Conservation (phyloP, 2,113 vertebrate species). For the Setophaga petechia region DNA sequence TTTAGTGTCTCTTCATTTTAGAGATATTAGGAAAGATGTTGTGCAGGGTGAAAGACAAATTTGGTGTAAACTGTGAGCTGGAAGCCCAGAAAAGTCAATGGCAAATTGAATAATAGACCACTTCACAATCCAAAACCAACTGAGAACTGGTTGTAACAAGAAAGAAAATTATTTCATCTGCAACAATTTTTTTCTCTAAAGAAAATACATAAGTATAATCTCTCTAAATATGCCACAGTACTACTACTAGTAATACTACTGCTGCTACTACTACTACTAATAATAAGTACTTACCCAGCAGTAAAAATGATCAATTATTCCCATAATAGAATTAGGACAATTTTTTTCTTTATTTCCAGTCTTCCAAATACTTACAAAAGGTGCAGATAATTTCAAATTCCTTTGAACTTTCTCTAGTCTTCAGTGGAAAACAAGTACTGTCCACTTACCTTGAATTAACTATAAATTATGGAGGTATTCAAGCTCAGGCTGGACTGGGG, state of each 20-base stretch:
- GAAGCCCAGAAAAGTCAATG: neutral
- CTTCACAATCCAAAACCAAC: neutral
- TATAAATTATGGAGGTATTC: neutral
- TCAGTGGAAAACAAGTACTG: constrained; percentile 1
- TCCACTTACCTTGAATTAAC: neutral
- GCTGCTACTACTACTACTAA: neutral
- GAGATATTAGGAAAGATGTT: neutral
- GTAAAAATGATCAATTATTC: constrained; percentile 1
- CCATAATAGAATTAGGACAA: neutral
- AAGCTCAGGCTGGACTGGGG: neutral
- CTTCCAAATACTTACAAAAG: neutral
- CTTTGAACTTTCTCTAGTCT: constrained; percentile 12
- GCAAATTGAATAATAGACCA: neutral
- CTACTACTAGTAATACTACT: neutral
- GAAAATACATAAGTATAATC: neutral
- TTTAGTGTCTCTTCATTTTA: neutral
- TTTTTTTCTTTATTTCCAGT: neutral
- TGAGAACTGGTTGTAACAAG: neutral
- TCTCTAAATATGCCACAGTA: neutral
- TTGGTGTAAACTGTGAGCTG: neutral
- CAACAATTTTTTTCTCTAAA: neutral
- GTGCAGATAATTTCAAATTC: neutral
- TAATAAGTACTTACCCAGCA: neutral
- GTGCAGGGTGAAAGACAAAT: neutral
- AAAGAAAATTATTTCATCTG: neutral